A percentile compares a stretch with the other conserved stretches of the same genome.
Evolutionary conservation across 2,888 invertebrate species (phyloP).

Genomic region (Altica lythri): DNA sequence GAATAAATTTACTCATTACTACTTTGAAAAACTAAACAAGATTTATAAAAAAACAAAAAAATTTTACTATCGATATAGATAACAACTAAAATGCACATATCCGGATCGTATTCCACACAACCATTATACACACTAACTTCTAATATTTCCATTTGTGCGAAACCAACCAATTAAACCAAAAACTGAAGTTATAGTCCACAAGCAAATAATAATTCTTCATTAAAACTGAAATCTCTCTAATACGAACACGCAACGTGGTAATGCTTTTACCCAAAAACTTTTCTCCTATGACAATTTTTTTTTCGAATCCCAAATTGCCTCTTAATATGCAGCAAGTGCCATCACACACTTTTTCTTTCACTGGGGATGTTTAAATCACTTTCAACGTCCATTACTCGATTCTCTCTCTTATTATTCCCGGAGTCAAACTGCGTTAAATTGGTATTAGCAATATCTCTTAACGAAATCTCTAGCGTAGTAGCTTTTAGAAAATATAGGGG

Average conservation of each 20-base stretch:
- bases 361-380: constrained; percentile 36
- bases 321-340: constrained; percentile 25
- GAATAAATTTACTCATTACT: too few species aligned
- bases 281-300: constrained; percentile 5
- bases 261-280: constrained; percentile 14
- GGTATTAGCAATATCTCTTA: constrained; percentile 34
- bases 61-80: too few species aligned
- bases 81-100: too few species aligned
- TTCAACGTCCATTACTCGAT: constrained; percentile 32
- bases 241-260: too few species aligned
- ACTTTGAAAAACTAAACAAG: too few species aligned
- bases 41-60: too few species aligned
- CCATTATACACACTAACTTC: constrained; percentile 14
- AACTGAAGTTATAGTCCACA: too few species aligned
- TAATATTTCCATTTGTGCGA: constrained; percentile 24
- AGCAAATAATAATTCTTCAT: constrained; percentile 10
- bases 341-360: constrained; percentile 30
- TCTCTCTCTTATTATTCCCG: constrained; percentile 29
- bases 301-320: constrained; percentile 22
- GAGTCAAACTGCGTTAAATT: constrained; percentile 41
- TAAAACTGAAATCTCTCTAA: background rate
- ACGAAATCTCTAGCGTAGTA: too few species aligned
- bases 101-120: background rate
- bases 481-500: too few species aligned
- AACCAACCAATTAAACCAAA: too few species aligned